Base-by-base conservation (phyloP, 2,888 invertebrate species). In the Frankliniella fusca region DNA sequence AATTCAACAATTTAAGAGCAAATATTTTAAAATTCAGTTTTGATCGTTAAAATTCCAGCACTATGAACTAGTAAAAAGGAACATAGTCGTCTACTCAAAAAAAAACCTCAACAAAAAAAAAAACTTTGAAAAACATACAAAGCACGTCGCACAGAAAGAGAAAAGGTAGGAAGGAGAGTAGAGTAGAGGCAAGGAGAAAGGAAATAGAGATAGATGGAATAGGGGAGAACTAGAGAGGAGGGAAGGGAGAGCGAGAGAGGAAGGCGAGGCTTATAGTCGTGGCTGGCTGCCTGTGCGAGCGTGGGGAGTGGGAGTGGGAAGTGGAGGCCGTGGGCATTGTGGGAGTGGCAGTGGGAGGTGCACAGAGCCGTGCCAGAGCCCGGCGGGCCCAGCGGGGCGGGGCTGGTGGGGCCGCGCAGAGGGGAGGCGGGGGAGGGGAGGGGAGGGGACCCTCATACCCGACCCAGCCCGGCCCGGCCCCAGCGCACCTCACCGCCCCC, bases 311-410 rank as follows among this genome's bases (percentile, higher is more conserved):
- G 70, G 70, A 76, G 70, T 76, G 70, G 70, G 70, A 76, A 76
- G 70, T 76, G 70, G 70, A 76, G 70, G 70, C 70, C 70, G 70
- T 76, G 70, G 70, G 27, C 70, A 76, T 76, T 76, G 70, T 76
- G 70, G 70, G 70, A 76, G 70, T 76, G 70, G 70, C 12, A 61
- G 61, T 61, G 61, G 61, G 70, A 27, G 70, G 70, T 27, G 70
- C 70, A 12, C 23, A 38, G 38, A 38, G 38, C 38, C 38, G 38
- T 38, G 70, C n/a, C 70, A 70, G n/a, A 70, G 70, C 70, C 70
- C 70, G n/a, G 70, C 70, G 23, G 23, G 70, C 70, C 70, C n/a
- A 27, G 70, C 70, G 23, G 23, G 54, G 27, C 70, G 70, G 27
- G 70, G 27, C 70, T 11, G 70, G 27, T 27, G 23, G 70, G 70